phyloP scores from a whole-genome alignment of 2,888 invertebrate genomes.

The Nomada fabriciana region DNA sequence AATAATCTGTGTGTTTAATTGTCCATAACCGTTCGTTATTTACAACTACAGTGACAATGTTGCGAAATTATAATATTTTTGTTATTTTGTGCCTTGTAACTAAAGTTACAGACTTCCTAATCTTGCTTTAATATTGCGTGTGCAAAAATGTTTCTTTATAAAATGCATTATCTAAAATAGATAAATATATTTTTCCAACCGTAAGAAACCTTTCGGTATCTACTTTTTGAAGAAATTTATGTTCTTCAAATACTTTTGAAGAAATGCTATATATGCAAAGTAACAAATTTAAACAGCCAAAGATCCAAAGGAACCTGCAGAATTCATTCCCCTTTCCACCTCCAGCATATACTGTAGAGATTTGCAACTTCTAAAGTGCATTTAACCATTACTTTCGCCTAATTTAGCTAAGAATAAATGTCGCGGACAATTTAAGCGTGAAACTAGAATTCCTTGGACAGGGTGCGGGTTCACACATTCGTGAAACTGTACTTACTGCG shows the following conservation, averaged over 20 bases:
- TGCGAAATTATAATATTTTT: background rate
- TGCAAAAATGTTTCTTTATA: no score
- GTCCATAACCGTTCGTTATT: background rate
- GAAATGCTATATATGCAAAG: no score
- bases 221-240: no score
- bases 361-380: background rate
- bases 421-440: background rate
- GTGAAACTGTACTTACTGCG: slow-evolving; percentile 86
- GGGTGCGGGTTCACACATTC: background rate
- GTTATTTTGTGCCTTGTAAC: no score
- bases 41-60: background rate
- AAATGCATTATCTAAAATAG: no score
- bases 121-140: no score
- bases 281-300: background rate
- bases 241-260: no score
- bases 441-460: background rate
- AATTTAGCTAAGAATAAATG: slow-evolving; percentile 7
- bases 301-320: background rate
- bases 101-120: no score
- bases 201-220: no score
- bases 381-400: background rate
- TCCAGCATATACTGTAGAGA: background rate
- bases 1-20: no score
- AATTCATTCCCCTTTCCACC: background rate
- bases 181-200: no score